Evolutionary conservation across 2,888 invertebrate genomes (phyloP).

Genomic region (Eulithis testata): DNA sequence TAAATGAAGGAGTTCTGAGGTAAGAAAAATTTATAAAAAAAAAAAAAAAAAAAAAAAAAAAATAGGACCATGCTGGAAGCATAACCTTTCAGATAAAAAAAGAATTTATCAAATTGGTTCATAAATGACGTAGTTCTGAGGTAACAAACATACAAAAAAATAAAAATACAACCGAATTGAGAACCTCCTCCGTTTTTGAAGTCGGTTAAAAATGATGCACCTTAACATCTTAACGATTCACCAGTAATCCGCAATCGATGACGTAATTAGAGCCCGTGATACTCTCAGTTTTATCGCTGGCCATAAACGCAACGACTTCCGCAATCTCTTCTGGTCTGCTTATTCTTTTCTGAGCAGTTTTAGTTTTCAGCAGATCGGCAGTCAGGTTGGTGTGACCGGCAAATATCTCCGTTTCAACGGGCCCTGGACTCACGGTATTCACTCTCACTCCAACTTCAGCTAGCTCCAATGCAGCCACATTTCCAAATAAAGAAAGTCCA

Average conservation of each 20-base stretch:
- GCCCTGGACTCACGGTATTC: slow-evolving; percentile 89
- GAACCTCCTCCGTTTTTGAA: too few species aligned
- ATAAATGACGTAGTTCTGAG: too few species aligned
- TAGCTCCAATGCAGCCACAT: slow-evolving; percentile 87
- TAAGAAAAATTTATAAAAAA: too few species aligned
- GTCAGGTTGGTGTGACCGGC: slow-evolving; percentile 1
- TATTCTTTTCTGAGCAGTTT: slow-evolving; percentile 28
- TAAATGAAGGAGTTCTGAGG: too few species aligned
- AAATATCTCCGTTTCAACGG: slow-evolving; percentile 72
- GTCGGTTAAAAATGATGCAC: too few species aligned
- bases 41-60: too few species aligned
- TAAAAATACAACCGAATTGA: too few species aligned
- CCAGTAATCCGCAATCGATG: slow-evolving; percentile 65
- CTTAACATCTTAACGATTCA: slow-evolving; percentile 10
- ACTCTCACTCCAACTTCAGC: slow-evolving; percentile 85
- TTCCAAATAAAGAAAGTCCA: slow-evolving; percentile 89
- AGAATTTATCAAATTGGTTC: too few species aligned
- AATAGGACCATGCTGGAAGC: too few species aligned
- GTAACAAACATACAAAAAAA: too few species aligned
- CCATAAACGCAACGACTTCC: slow-evolving; percentile 32
- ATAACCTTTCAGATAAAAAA: too few species aligned
- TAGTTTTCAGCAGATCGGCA: slow-evolving; percentile 18
- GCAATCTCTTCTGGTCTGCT: slow-evolving; percentile 35
- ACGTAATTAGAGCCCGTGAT: slow-evolving; percentile 41
- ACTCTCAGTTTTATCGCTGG: slow-evolving; percentile 34